Percentiles rank a stretch among this genome's conserved stretches.
These are phyloP conservation scores for Linnaemya tessellans DNA, from an alignment of 2,888 invertebrate species.

Conservation along the genomic window DNA sequence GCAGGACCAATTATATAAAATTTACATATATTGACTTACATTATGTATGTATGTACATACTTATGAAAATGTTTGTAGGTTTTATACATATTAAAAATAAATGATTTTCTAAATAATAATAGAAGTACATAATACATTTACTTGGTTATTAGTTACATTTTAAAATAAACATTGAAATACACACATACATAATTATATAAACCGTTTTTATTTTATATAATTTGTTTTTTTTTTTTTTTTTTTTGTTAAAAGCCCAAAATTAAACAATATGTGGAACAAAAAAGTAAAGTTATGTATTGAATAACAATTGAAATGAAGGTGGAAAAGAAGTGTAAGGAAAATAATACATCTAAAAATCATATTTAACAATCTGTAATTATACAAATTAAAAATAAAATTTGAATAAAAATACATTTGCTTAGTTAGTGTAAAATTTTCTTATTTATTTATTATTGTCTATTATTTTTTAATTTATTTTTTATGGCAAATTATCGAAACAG, in stretches of 20 bases:
- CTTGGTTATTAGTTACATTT: slow-evolving; percentile 36
- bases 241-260: slow-evolving; percentile 55
- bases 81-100: slow-evolving; percentile 28
- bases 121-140: slow-evolving; percentile 27
- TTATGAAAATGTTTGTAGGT: slow-evolving; percentile 18
- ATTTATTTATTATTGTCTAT: slow-evolving; percentile 11
- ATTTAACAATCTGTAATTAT: slow-evolving; percentile 75
- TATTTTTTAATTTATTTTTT: neutral
- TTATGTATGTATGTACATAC: neutral
- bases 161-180: slow-evolving; percentile 43
- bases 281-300: slow-evolving; percentile 44
- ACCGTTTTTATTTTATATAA: slow-evolving; percentile 46
- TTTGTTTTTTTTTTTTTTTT: no score
- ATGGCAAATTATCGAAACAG: neutral
- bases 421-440: slow-evolving; percentile 74
- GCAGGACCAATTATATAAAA: no score
- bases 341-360: slow-evolving; percentile 72
- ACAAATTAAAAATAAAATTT: slow-evolving; percentile 74
- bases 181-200: slow-evolving; percentile 42
- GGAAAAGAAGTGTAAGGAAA: slow-evolving; percentile 60
- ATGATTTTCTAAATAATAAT: slow-evolving; percentile 50
- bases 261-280: slow-evolving; percentile 59
- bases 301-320: slow-evolving; percentile 58
- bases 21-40: no score
- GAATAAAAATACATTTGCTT: slow-evolving; percentile 75